Evolutionary conservation across 1,140 invertebrate genomes (phyloP).

Genomic region (Drosophila nasuta): DNA sequence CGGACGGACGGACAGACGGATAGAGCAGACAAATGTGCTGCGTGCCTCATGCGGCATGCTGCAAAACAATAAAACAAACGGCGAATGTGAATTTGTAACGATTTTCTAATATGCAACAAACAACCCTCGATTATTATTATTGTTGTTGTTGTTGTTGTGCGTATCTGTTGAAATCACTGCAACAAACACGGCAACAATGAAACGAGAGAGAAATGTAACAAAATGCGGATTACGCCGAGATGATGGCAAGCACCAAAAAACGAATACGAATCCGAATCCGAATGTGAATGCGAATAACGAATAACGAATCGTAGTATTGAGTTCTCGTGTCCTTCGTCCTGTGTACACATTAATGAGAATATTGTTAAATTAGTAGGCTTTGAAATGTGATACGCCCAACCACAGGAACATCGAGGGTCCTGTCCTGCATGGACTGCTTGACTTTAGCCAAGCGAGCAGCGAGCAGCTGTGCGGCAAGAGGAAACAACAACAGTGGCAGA

Average conservation of each 20-base stretch:
- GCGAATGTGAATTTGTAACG: conserved; percentile 69
- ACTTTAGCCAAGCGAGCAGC: conserved; percentile 70
- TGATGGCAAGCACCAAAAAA: conserved; percentile 32
- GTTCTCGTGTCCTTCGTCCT: conserved; percentile 33
- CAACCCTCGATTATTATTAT: conserved; percentile 57
- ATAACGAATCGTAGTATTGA: conserved; percentile 10
- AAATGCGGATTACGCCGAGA: conserved; percentile 73
- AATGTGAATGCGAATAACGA: not conserved
- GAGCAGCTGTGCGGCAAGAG: conserved; percentile 57
- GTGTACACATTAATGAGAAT: conserved; percentile 84
- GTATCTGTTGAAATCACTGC: conserved; percentile 80
- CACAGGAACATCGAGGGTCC: conserved; percentile 53
- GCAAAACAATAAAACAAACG: conserved; percentile 65
- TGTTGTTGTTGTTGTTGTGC: conserved; percentile 58
- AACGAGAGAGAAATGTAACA: conserved; percentile 67
- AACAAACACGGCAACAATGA: conserved; percentile 53
- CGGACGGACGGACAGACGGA: conserved; percentile 37
- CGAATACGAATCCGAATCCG: not conserved
- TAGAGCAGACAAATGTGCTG: conserved; percentile 67
- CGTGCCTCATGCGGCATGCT: conserved; percentile 19
- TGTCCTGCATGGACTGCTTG: conserved; percentile 52
- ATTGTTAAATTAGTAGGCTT: conserved; percentile 85
- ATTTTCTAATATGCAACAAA: conserved; percentile 78
- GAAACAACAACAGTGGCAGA: not conserved
- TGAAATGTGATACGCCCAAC: conserved; percentile 84